Conservation (phyloP, 2,797 vertebrate species). For the Poeciliopsis paucimaculata region DNA sequence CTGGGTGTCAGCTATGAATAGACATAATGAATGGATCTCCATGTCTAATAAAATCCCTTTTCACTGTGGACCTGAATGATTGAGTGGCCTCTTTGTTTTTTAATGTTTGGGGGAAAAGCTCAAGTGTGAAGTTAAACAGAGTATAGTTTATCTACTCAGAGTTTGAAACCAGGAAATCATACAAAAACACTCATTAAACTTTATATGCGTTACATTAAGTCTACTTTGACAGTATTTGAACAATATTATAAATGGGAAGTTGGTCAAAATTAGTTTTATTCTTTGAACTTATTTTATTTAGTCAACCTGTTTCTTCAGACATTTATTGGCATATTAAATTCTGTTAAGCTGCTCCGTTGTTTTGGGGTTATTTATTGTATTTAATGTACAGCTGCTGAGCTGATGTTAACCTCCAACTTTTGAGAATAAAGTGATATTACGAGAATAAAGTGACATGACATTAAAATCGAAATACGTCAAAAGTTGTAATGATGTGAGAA, state of each 20-base stretch:
- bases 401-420: too few relatives aligned
- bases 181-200: background rate
- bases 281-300: too few relatives aligned
- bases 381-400: too few relatives aligned
- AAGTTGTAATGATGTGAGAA: background rate
- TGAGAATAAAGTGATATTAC: too few relatives aligned
- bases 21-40: conserved; percentile 61
- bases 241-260: too few relatives aligned
- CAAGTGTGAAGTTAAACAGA: background rate
- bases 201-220: background rate
- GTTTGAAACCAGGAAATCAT: background rate
- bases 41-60: conserved; percentile 38
- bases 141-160: background rate
- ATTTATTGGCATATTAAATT: too few relatives aligned
- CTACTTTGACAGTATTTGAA: too few relatives aligned
- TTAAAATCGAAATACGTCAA: background rate
- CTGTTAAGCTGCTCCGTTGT: too few relatives aligned
- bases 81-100: conserved; percentile 1
- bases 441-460: too few relatives aligned
- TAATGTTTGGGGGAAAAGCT: background rate
- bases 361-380: too few relatives aligned
- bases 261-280: too few relatives aligned
- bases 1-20: conserved; percentile 64
- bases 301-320: too few relatives aligned
- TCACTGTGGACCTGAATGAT: conserved; percentile 13